Evolutionary conservation across 2,113 vertebrate species (phyloP), one percentile per base, ranked within the genome.

Genomic region (Gallinago paraguaiae): DNA sequence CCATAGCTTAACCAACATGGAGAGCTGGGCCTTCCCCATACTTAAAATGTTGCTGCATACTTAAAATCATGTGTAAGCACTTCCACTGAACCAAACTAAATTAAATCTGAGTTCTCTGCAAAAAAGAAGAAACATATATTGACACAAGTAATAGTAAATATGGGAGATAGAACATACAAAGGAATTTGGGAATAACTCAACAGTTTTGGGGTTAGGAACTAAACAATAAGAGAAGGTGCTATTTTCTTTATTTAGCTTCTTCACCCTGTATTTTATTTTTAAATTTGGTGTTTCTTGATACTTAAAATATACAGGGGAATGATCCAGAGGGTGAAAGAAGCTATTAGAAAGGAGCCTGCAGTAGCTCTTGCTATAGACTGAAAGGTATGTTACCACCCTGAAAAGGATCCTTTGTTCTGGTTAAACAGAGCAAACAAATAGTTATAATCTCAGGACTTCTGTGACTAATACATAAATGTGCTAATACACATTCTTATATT

Each of bases 401-500:
- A 75, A 30, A 88, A 89, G 57, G 33, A 71, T 75, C 37, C 19
- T 61, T 91, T 95, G 61, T 72, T 95, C 35, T 65, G n/a, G 17
- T 84, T 79, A 87, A 86, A 85, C 33, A 64, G 23, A 92, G 53
- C n/a, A 88, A 95, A 84, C 16, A 72, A 88, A 70, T 14, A 86
- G 25, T 48, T 91, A 53, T 24, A 82, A 80, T 67, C 86, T 83
- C 56, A 93, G 74, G 33, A 81, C 14, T 85, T 72, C 68, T 53
- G 27, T 76, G 33, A 89, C 37, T 76, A 65, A 61, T 65, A 68
- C 6, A 10, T 61, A 61, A 82, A 79, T 54, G 10, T 50, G 22
- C 59, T 77, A 80, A 67, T 31, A 65, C 16, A 84, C 37, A 46
- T 69, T 77, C 59, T 72, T 93, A 85, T 69, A 70, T 80, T 57